Conservation (phyloP, 2,888 invertebrate species). For the Mythimna vitellina region DNA sequence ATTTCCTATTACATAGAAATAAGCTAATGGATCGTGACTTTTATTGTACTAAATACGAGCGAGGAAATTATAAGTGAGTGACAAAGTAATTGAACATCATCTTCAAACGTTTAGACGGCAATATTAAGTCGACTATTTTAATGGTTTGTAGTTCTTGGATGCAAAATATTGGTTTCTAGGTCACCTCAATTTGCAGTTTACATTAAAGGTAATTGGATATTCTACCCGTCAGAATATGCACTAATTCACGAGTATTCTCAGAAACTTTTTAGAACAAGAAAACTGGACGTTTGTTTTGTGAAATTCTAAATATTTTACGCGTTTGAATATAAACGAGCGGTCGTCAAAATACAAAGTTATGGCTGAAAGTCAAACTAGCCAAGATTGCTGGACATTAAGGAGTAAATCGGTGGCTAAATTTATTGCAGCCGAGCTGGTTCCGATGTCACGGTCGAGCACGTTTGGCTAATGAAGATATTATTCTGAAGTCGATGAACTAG, state of each 20-base stretch:
- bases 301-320: conserved; percentile 46
- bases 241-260: conserved; percentile 65
- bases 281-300: conserved; percentile 15
- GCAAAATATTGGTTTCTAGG: conserved; percentile 69
- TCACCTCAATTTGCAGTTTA: conserved; percentile 78
- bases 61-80: background rate
- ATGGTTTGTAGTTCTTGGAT: conserved; percentile 49
- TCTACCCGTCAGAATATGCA: conserved; percentile 58
- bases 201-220: conserved; percentile 77
- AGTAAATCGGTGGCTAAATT: conserved; percentile 34
- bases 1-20: conserved; percentile 54
- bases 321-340: conserved; percentile 38
- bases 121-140: conserved; percentile 38
- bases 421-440: conserved; percentile 36
- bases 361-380: conserved; percentile 32
- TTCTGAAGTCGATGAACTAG: conserved; percentile 37
- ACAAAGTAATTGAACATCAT: conserved; percentile 17
- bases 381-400: conserved; percentile 39
- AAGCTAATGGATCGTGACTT: conserved; percentile 56
- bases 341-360: conserved; percentile 39
- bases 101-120: conserved; percentile 43
- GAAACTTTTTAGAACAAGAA: conserved; percentile 63
- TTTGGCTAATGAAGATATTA: conserved; percentile 46
- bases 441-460: conserved; percentile 34
- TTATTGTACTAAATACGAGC: conserved; percentile 46